phyloP scores from a whole-genome alignment of 2,888 invertebrate species.

The Rotaria magnacalcarata region DNA sequence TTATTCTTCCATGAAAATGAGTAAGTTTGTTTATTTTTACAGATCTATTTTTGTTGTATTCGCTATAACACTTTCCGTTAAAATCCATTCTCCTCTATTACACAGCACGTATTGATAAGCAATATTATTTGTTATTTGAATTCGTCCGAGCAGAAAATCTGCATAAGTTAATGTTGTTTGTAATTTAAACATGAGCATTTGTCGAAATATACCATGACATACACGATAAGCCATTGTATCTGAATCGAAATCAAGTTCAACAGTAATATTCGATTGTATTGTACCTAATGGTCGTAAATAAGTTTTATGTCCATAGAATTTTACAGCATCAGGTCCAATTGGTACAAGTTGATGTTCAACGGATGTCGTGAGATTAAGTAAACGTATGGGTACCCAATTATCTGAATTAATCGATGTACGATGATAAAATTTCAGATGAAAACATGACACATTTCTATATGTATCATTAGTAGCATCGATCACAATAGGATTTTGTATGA shows the following conservation, averaged over 20 bases:
- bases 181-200: slow-evolving; percentile 30
- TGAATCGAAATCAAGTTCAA: not conserved
- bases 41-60: not conserved
- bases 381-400: slow-evolving; percentile 1
- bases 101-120: slow-evolving; percentile 31
- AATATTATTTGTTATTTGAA: not conserved
- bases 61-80: not conserved
- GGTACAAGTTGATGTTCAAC: not conserved
- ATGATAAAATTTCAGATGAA: slow-evolving; percentile 3
- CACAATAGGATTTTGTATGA: not conserved
- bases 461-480: slow-evolving; percentile 23
- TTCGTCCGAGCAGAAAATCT: slow-evolving; percentile 8
- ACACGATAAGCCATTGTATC: not conserved
- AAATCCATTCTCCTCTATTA: slow-evolving; percentile 7
- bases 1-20: too few relatives aligned
- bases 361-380: not conserved
- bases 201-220: not conserved
- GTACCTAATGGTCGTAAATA: not conserved
- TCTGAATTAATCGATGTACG: not conserved
- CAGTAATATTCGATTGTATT: not conserved
- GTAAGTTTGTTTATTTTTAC: too few relatives aligned
- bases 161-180: slow-evolving; percentile 12
- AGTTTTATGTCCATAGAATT: not conserved
- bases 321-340: not conserved
- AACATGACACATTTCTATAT: not conserved